A percentile compares a stretch with the other conserved stretches of the same genome.
Evolutionary conservation across 2,797 vertebrate genomes (phyloP).

Genomic region (Acanthurus lineatus): DNA sequence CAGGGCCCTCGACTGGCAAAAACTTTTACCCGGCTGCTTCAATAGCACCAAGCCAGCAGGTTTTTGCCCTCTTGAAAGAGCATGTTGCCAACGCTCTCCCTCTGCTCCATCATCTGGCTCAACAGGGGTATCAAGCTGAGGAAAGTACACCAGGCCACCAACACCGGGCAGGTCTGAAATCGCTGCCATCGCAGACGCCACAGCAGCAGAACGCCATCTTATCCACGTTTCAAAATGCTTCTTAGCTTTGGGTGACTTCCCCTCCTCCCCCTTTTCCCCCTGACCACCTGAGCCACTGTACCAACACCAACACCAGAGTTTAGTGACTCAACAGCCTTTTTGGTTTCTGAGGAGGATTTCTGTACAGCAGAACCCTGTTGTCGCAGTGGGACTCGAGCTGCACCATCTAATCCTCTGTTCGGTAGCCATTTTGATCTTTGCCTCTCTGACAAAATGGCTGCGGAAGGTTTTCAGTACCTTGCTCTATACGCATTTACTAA

Average conservation of each 20-base stretch:
- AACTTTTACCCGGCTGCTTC: conserved; percentile 45
- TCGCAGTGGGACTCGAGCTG: conserved; percentile 47
- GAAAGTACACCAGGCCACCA: conserved; percentile 83
- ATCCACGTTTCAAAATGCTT: conserved; percentile 76
- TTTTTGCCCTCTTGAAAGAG: conserved; percentile 81
- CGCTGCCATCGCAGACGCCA: conserved; percentile 22
- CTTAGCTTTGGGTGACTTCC: conserved; percentile 75
- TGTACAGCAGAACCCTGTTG: conserved; percentile 27
- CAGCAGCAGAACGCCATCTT: conserved; percentile 44
- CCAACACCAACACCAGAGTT: conserved; percentile 38
- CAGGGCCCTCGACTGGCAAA: conserved; percentile 52
- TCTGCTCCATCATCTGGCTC: conserved; percentile 92
- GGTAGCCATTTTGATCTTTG: conserved; percentile 74
- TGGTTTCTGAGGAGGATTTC: conserved; percentile 55
- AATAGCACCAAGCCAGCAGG: conserved; percentile 63
- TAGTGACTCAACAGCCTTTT: conserved; percentile 56
- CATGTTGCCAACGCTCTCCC: conserved; percentile 91
- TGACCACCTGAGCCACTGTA: conserved; percentile 26
- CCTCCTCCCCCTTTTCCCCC: conserved; percentile 36
- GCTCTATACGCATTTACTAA: conserved; percentile 91
- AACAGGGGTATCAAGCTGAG: conserved; percentile 92
- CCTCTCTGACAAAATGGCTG: conserved; percentile 79
- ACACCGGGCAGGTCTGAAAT: conserved; percentile 82
- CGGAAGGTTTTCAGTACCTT: conserved; percentile 93
- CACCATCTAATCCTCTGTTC: conserved; percentile 50